Percentiles rank a stretch among this genome's conserved stretches.
phyloP scores from a whole-genome alignment of 2,797 vertebrate species.

The Artibeus jamaicensis region DNA sequence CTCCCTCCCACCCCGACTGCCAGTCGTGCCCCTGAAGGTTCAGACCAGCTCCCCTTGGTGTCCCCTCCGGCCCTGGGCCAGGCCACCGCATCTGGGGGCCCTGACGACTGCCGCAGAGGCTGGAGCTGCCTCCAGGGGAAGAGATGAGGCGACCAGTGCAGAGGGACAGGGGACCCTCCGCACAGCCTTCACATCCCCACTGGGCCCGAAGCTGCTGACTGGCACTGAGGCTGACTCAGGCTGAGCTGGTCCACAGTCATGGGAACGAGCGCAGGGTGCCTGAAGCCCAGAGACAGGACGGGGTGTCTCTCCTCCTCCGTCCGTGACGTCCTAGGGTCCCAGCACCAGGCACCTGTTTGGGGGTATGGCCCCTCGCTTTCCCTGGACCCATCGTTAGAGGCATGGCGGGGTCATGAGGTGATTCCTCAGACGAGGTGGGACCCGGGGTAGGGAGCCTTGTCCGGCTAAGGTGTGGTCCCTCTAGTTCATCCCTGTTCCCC shows the following conservation, averaged over 20 bases:
- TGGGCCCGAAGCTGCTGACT: background rate
- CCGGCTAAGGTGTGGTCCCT: background rate
- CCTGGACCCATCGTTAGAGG: background rate
- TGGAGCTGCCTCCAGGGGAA: background rate
- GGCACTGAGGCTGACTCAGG: conserved; percentile 35
- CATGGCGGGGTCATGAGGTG: background rate
- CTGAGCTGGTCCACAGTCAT: conserved; percentile 28
- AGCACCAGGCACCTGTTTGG: background rate
- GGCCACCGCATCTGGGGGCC: background rate
- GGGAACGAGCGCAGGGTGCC: background rate
- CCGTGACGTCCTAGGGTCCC: background rate
- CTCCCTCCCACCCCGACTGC: background rate
- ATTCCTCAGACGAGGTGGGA: background rate
- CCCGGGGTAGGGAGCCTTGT: background rate
- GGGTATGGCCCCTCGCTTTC: background rate
- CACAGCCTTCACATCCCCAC: background rate
- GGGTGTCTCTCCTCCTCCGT: background rate
- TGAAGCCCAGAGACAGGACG: background rate
- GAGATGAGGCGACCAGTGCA: background rate
- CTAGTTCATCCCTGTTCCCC: background rate
- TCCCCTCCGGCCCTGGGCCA: background rate
- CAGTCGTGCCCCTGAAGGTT: background rate
- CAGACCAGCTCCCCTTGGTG: background rate
- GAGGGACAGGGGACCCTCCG: background rate
- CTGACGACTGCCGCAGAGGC: background rate